Conservation (phyloP, 2,113 vertebrate genomes). For the Riparia riparia region DNA sequence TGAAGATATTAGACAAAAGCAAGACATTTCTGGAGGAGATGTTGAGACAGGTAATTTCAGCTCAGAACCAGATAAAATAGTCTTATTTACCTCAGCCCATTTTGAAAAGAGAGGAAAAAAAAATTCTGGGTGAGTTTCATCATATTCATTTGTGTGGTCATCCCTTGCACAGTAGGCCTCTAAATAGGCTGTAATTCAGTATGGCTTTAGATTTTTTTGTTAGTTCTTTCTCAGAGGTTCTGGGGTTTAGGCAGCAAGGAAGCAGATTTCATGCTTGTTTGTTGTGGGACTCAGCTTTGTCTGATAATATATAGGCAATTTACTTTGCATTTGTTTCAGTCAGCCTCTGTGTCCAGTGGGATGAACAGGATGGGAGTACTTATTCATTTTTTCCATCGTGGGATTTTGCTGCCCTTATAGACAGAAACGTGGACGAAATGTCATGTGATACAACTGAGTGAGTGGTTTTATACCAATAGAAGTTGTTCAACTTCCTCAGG, state of each 20-base stretch:
- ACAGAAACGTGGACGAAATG: background rate
- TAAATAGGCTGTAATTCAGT: background rate
- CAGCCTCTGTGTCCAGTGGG: background rate
- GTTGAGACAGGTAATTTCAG: background rate
- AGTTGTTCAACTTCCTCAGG: background rate
- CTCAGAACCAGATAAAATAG: background rate
- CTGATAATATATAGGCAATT: background rate
- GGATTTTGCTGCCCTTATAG: background rate
- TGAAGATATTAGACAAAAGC: background rate
- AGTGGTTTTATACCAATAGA: background rate
- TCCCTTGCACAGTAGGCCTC: background rate
- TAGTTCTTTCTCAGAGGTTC: background rate
- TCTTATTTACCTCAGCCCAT: background rate
- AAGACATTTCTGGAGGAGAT: background rate
- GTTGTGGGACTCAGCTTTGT: background rate
- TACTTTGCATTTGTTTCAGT: background rate
- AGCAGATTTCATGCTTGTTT: background rate
- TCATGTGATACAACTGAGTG: fast-evolving
- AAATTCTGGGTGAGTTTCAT: background rate
- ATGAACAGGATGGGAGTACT: background rate
- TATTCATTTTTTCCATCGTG: background rate
- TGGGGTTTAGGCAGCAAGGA: background rate
- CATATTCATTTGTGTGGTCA: background rate
- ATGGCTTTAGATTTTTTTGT: background rate
- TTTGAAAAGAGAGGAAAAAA: background rate